Percentiles rank a stretch among this genome's conserved stretches.
These are phyloP conservation scores for Cossypha polioptera DNA, from an alignment of 2,797 vertebrate genomes.

Conservation along the genomic window DNA sequence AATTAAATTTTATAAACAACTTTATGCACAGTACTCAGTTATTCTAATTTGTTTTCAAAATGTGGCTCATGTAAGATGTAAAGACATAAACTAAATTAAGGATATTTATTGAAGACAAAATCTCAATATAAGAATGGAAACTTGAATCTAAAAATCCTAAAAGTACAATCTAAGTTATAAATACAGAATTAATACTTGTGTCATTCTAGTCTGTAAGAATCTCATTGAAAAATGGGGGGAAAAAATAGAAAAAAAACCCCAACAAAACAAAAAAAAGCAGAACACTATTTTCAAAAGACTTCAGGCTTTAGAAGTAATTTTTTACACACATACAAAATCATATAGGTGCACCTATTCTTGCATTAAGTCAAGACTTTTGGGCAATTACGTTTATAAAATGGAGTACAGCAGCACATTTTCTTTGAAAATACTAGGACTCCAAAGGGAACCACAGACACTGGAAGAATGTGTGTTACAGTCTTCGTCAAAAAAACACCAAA, in stretches of 20 bases:
- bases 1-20: slow-evolving; percentile 56
- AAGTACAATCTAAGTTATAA: not conserved
- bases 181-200: not conserved
- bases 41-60: not conserved
- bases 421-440: not conserved
- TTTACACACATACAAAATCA: not conserved
- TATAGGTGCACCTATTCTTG: not conserved
- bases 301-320: not conserved
- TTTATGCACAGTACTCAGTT: not conserved
- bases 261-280: not conserved
- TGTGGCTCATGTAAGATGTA: not conserved
- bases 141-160: not conserved
- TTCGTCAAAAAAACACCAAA: not conserved
- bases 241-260: too few relatives aligned
- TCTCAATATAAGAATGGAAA: not conserved
- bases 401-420: not conserved
- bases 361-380: not conserved
- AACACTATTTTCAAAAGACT: not conserved
- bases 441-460: not conserved
- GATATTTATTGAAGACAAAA: not conserved
- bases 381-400: not conserved
- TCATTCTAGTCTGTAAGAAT: not conserved
- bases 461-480: not conserved
- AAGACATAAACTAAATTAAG: not conserved
- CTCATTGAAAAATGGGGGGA: not conserved